These are phyloP conservation scores for Thyatira batis DNA, from an alignment of 2,888 invertebrate species.

Conservation along the genomic window DNA sequence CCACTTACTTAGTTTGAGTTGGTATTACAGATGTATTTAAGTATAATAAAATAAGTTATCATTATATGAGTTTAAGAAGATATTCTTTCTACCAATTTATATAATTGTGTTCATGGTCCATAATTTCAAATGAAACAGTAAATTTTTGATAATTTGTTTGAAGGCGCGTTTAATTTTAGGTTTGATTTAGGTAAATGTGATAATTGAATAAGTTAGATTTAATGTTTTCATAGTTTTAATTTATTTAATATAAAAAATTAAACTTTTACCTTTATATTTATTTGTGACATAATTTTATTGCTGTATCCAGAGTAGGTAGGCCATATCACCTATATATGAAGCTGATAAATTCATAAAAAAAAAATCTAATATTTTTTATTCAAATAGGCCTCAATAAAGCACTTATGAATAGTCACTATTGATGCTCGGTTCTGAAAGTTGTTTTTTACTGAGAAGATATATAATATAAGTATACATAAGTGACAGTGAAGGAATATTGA, in stretches of 20 bases:
- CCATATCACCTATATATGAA: background rate
- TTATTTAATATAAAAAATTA: conserved; percentile 39
- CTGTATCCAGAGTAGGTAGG: background rate
- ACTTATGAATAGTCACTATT: no score
- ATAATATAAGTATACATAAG: background rate
- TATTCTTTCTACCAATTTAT: background rate
- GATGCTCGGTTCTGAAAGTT: no score
- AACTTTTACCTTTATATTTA: conserved; percentile 9
- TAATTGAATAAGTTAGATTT: conserved; percentile 43
- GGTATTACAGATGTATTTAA: no score
- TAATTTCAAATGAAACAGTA: background rate
- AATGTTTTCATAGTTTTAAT: conserved; percentile 35
- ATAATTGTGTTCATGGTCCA: no score
- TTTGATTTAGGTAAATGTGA: conserved; percentile 48
- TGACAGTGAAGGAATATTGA: no score
- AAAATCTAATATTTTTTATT: no score
- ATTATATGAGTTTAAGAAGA: background rate
- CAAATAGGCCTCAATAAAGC: no score
- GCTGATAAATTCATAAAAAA: background rate
- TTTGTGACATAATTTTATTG: no score
- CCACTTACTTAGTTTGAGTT: no score
- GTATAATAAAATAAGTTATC: no score
- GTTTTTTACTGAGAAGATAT: background rate
- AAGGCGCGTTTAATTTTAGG: conserved; percentile 25
- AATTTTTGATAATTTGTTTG: conserved; percentile 40